Evolutionary conservation across 1,140 invertebrate species (phyloP), one percentile per base, ranked within the genome.

Genomic region (Drosophila erecta): DNA sequence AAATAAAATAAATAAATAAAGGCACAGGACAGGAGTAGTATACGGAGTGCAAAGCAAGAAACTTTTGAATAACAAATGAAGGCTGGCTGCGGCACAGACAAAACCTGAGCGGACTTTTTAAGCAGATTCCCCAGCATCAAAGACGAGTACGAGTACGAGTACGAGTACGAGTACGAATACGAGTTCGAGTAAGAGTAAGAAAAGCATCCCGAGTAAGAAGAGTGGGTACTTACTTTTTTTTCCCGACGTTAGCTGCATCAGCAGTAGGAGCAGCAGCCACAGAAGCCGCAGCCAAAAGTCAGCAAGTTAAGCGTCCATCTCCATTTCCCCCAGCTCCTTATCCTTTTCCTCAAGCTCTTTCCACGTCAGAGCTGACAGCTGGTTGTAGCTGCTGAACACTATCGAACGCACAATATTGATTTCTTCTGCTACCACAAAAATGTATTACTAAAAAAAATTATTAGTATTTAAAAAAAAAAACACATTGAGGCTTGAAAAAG

Each of bases 41-140:
- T 15, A 49, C 47, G 62, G 53, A 61, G 67, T 76, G 57, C 72
- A 81, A 49, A 40, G 59, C 83, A 79, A 78, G 72, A 86, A 86
- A 86, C 83, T 86, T 86, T 87, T 86, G 83, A 86, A 86, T 86
- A 86, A 87, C 83, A 86, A 86, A 86, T 87, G 83, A 86, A 86
- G 79, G 77, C 66, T 15, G 15, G 40, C 40, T 85, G 81, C 78
- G 77, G 81, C 81, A 85, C 57, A 72, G 53, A 75, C 59, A 64
- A 71, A 80, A 87, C 81, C 81, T 86, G 83, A 79, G 79, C 79
- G 83, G 83, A 86, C 83, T 86, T 86, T 86, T 89, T 79, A 87
- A 87, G 76, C 84, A 76, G 72, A 70, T 70, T 70, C 67, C 65
- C 41, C 27, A 30, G 64, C 67, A 49, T 43, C 50, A 27, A 37